These are phyloP conservation scores for Deilephila elpenor DNA, from an alignment of 2,888 invertebrate genomes.

Conservation along the genomic window DNA sequence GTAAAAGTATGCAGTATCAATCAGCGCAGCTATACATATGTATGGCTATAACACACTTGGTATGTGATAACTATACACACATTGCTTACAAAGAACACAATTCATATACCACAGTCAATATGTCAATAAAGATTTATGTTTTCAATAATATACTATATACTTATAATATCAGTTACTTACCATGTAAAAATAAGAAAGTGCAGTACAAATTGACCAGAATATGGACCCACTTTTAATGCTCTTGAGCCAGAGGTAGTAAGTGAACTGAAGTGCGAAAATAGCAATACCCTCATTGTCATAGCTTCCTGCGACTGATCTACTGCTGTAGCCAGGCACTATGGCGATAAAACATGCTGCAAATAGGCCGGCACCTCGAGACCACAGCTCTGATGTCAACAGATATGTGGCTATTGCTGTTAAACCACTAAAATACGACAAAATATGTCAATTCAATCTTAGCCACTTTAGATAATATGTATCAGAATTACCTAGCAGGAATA, in stretches of 20 bases:
- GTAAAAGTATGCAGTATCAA: too few relatives aligned
- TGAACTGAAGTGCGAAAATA: constrained; percentile 99
- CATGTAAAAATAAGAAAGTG: constrained; percentile 99
- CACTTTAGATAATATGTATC: too few relatives aligned
- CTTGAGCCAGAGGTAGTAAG: constrained; percentile 99
- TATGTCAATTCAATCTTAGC: background rate
- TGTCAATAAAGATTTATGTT: too few relatives aligned
- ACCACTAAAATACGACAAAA: constrained; percentile 88
- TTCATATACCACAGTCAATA: too few relatives aligned
- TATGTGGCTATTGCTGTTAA: constrained; percentile 99
- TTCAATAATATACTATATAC: too few relatives aligned
- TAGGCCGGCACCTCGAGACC: constrained; percentile 97
- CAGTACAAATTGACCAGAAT: constrained; percentile 97
- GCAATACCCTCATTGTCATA: constrained; percentile 99
- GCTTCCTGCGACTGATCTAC: constrained; percentile 99
- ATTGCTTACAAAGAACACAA: too few relatives aligned
- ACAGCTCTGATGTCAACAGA: constrained; percentile 97
- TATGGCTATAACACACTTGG: too few relatives aligned
- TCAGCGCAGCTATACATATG: too few relatives aligned
- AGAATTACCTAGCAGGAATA: too few relatives aligned
- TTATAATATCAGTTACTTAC: constrained; percentile 80
- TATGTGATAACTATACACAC: too few relatives aligned
- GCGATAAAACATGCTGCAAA: constrained; percentile 99
- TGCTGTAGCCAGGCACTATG: constrained; percentile 99
- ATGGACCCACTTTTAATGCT: constrained; percentile 99